These are phyloP conservation scores for Sebastes ruberrimus DNA, from an alignment of 2,797 vertebrate species.

Conservation along the genomic window DNA sequence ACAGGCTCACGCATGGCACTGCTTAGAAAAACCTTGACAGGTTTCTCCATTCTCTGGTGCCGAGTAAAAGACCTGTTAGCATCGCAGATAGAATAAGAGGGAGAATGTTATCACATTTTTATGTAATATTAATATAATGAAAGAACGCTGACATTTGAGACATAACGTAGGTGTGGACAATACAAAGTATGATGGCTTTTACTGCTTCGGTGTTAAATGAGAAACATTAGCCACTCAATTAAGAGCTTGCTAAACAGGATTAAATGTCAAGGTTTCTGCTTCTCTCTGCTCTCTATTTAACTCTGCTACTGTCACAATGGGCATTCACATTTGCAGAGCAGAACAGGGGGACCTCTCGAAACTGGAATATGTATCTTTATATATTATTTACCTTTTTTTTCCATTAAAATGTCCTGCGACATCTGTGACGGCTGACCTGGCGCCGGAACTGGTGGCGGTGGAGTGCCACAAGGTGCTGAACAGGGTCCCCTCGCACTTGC, in stretches of 20 bases:
- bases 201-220: conserved; percentile 17
- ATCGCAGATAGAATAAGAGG: conserved; percentile 7
- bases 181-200: background rate
- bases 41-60: background rate
- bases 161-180: background rate
- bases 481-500: conserved; percentile 51
- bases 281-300: conserved; percentile 5
- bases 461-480: conserved; percentile 70
- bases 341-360: conserved; percentile 32
- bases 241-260: conserved; percentile 16
- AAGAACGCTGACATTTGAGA: conserved; percentile 5
- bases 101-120: conserved; percentile 1
- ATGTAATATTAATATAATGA: conserved; percentile 1
- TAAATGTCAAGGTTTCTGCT: conserved; percentile 35
- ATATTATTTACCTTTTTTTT: conserved; percentile 77
- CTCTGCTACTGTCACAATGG: conserved; percentile 26
- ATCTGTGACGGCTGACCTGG: conserved; percentile 79
- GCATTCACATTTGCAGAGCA: conserved; percentile 20
- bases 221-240: conserved; percentile 32
- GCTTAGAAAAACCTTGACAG: conserved; percentile 28
- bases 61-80: background rate
- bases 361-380: conserved; percentile 60
- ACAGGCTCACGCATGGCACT: conserved; percentile 21
- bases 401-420: conserved; percentile 82
- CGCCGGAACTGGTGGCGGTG: conserved; percentile 40